Evolutionary conservation across 2,888 invertebrate genomes (phyloP), one percentile per base, ranked within the genome.

Genomic region (Zygaena filipendulae): DNA sequence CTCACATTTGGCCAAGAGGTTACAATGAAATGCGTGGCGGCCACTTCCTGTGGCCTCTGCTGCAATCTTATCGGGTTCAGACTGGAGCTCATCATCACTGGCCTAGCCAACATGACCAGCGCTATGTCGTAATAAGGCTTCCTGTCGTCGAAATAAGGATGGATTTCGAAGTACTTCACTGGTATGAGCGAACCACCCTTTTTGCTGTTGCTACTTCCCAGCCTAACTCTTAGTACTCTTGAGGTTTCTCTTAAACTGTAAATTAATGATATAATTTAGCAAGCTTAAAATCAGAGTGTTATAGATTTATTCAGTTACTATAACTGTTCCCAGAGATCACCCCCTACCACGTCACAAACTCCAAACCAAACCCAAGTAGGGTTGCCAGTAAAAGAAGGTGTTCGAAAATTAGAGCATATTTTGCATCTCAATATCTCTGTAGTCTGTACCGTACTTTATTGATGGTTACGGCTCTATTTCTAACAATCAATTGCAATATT

Each of bases 161-260:
- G 77, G 0, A 69, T 59, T 36, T 59, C 52, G 4, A 71, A 39
- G 12, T 47, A 43, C 34, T 75, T 71, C 2, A 72, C 42, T 0
- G 66, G 60, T 0, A 58, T 27, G 0, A 69, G 6, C 0, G 34
- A 21, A 0, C 75, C 75, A 0, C 66, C 71, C 39, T 59, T 64
- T 28, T 51, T 70, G 38, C 63, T 62, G 38, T 74, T 74, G 2
- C 56, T 52, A 19, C 71, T 74, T 3, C 75, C 77, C 0, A 74
- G 54, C 13, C 72, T 47, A 0, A 75, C 56, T 4, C 64, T 48
- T 0, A 75, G 32, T 0, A 50, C 32, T 27, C 70, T 44, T 2
- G 50, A 23, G 0, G 57, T 46, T 26, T 70, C 67, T 21, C 55
- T 38, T 25, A 66, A 30, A 28, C 74, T 74, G 43, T 2, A 54